phyloP scores from a whole-genome alignment of 2,113 vertebrate genomes.

The Pyrgilauda ruficollis region DNA sequence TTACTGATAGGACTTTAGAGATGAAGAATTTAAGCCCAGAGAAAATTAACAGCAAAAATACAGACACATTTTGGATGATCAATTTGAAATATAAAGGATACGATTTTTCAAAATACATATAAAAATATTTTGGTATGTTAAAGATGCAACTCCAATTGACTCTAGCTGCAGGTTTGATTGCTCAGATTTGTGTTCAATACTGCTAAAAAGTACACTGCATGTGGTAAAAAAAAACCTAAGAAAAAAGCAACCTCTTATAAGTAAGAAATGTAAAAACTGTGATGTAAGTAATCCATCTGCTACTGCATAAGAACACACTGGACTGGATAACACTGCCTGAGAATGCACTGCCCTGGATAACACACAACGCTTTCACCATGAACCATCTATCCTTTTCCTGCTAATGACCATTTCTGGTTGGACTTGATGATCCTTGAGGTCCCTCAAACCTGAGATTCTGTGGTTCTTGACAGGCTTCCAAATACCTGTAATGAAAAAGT shows the following conservation, averaged over 20 bases:
- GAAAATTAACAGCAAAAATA: neutral
- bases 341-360: neutral
- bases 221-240: neutral
- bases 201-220: neutral
- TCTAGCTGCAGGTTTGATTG: neutral
- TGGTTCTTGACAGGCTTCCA: neutral
- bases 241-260: neutral
- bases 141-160: neutral
- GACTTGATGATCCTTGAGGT: neutral
- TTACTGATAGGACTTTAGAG: neutral
- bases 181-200: neutral
- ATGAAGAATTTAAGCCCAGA: neutral
- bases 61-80: neutral
- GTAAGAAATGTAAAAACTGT: neutral
- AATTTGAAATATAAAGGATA: neutral
- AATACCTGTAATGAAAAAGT: neutral
- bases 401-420: neutral
- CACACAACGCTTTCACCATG: neutral
- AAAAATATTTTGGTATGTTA: neutral
- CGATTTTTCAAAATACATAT: neutral
- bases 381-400: neutral
- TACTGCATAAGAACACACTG: neutral
- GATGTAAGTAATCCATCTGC: neutral
- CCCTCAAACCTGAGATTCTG: neutral
- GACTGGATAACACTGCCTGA: neutral